These are phyloP conservation scores for Allochrocebus solatus DNA, from an alignment of 2,797 vertebrate genomes.

Conservation along the genomic window DNA sequence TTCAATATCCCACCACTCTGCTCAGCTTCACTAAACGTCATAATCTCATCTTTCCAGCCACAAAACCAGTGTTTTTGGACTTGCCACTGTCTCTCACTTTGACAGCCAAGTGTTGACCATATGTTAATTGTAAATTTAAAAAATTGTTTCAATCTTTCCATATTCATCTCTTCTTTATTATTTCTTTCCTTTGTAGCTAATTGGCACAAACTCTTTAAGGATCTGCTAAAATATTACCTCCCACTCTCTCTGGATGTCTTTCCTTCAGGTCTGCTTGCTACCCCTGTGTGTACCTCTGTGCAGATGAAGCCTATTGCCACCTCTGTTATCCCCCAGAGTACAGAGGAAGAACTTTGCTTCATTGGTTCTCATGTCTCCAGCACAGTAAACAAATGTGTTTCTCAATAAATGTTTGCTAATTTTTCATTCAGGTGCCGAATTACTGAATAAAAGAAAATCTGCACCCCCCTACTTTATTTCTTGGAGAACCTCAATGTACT, in stretches of 20 bases:
- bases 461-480: background rate
- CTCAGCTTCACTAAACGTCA: background rate
- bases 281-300: background rate
- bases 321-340: background rate
- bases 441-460: background rate
- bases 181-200: background rate
- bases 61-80: background rate
- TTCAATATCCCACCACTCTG: background rate
- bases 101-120: background rate
- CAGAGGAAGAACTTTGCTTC: background rate
- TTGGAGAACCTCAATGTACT: background rate
- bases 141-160: background rate
- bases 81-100: background rate
- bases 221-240: background rate
- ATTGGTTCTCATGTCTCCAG: background rate
- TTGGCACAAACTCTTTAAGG: background rate
- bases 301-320: rapidly evolving
- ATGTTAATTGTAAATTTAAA: background rate
- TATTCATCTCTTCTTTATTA: background rate
- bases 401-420: background rate
- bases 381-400: background rate
- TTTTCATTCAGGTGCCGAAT: background rate
- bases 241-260: background rate
- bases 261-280: background rate
- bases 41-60: background rate